phyloP scores from a whole-genome alignment of 1,140 invertebrate species.

The Nixonia krombeini region DNA sequence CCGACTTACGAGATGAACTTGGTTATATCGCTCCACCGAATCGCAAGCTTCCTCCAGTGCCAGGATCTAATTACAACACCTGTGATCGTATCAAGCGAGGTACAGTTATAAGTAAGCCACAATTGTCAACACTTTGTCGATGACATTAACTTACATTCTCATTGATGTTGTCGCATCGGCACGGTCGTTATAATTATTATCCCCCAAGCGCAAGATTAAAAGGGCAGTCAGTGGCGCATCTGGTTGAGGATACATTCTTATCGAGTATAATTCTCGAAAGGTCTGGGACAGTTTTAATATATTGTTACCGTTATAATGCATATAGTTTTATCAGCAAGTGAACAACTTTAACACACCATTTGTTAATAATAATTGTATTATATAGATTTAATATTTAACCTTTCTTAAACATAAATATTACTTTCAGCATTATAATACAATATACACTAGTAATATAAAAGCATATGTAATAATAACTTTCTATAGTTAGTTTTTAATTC shows the following conservation, averaged over 20 bases:
- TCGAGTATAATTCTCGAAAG: constrained; percentile 26
- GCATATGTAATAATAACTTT: too few relatives aligned
- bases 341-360: constrained; percentile 2
- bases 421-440: too few relatives aligned
- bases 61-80: constrained; percentile 92
- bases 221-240: constrained; percentile 26
- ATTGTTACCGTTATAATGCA: constrained; percentile 12
- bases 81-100: constrained; percentile 94
- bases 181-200: constrained; percentile 43
- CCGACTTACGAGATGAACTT: constrained; percentile 87
- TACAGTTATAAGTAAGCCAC: constrained; percentile 88
- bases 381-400: too few relatives aligned
- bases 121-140: constrained; percentile 63
- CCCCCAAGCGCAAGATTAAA: constrained; percentile 27
- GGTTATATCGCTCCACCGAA: constrained; percentile 94
- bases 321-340: constrained; percentile 18
- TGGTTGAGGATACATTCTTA: constrained; percentile 15
- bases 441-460: too few relatives aligned
- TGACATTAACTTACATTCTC: constrained; percentile 54
- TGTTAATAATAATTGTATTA: too few relatives aligned
- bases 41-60: constrained; percentile 90
- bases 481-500: too few relatives aligned
- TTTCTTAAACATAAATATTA: too few relatives aligned
- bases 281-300: constrained; percentile 36
- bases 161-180: constrained; percentile 58